phyloP scores from a whole-genome alignment of 2,888 invertebrate genomes.

The Adelphocoris suturalis region DNA sequence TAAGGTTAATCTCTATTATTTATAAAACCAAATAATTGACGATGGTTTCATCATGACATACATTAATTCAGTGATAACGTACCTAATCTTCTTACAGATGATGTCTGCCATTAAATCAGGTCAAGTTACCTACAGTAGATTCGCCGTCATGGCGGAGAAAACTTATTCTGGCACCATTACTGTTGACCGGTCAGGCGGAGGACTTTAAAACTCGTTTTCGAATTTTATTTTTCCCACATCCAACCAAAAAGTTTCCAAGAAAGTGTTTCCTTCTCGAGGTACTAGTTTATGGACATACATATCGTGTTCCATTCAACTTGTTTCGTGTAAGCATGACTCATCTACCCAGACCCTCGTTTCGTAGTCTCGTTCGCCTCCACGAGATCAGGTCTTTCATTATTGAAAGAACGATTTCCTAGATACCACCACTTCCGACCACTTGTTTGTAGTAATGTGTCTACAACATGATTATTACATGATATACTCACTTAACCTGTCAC shows the following conservation, averaged over 20 bases:
- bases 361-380: too few relatives aligned
- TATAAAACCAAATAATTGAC: too few relatives aligned
- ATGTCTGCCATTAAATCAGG: conserved; percentile 99
- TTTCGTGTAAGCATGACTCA: conserved; percentile 46
- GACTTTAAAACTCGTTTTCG: conserved; percentile 83
- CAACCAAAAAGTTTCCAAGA: not conserved
- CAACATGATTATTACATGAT: not conserved
- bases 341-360: not conserved
- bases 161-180: conserved; percentile 89
- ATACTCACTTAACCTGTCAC: too few relatives aligned
- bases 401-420: not conserved
- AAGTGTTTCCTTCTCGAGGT: conserved; percentile 20
- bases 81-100: conserved; percentile 86
- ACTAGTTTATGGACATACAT: conserved; percentile 60
- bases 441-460: not conserved
- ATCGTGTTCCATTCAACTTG: not conserved
- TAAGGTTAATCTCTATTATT: too few relatives aligned
- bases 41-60: not conserved
- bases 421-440: not conserved
- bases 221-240: not conserved
- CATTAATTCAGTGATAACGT: not conserved
- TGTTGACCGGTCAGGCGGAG: conserved; percentile 97
- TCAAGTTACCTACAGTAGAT: conserved; percentile 95
- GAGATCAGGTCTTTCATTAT: too few relatives aligned
- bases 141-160: conserved; percentile 96